These are phyloP conservation scores for Drosophila fungiperda DNA, from an alignment of 2,888 invertebrate genomes.

Conservation along the genomic window DNA sequence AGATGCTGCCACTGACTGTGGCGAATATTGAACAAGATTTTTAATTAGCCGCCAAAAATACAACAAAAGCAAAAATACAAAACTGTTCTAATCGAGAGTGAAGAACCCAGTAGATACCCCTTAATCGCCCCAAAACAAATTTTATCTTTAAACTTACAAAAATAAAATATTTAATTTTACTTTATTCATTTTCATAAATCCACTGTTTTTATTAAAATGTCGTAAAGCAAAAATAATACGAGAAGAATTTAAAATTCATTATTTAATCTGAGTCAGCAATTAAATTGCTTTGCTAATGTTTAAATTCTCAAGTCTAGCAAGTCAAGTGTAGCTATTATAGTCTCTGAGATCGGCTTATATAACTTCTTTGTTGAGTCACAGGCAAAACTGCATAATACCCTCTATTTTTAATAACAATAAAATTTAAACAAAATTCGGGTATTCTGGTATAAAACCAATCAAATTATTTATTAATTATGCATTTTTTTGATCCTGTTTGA, in stretches of 20 bases:
- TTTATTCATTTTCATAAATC: background rate
- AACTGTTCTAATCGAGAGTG: background rate
- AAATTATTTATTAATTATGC: constrained; percentile 48
- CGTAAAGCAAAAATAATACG: background rate
- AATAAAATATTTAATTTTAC: background rate
- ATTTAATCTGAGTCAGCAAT: background rate
- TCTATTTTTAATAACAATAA: background rate
- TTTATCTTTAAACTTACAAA: no score
- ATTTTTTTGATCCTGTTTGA: constrained; percentile 63
- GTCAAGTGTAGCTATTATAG: background rate
- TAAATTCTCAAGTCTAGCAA: background rate
- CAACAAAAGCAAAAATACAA: background rate
- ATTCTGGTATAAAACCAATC: constrained; percentile 2
- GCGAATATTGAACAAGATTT: constrained; percentile 80
- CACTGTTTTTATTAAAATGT: accelerated
- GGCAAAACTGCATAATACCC: background rate
- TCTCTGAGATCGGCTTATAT: background rate
- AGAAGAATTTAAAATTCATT: background rate
- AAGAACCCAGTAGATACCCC: background rate
- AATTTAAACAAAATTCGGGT: background rate
- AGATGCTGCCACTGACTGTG: constrained; percentile 58
- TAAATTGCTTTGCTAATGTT: background rate
- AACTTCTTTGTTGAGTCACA: no score
- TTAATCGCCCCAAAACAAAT: background rate
- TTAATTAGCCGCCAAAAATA: constrained; percentile 73